Base-by-base conservation (phyloP, 2,888 invertebrate genomes). In the Dyspetes luteomarginatus region DNA sequence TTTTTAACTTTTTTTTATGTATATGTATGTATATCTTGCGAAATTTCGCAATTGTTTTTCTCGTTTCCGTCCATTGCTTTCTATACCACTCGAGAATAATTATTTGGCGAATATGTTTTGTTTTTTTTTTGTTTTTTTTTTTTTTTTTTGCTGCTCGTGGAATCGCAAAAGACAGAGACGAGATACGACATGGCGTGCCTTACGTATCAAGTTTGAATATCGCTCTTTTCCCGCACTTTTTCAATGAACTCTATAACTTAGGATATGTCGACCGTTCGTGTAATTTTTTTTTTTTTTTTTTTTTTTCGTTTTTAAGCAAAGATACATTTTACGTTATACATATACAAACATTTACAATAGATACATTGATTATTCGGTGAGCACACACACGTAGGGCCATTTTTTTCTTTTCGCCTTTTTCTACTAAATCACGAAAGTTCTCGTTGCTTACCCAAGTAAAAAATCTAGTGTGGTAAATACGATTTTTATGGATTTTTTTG, bases 341-440 rank as follows among this genome's bases (percentile, higher is more conserved):
- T 91, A 91, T 91, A 91, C 90, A 91, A 91, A 91, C 90, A 91
- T 91, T 91, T 91, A 91, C 91, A 91, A 85, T 90, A 90, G 86
- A 88, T 90, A 90, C 89, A 91, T 87, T 78, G 86, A 88, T 85
- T 79, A 84, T 58, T 64, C 74, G 68, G 76, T 73, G 62, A 60
- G 77, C 78, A 78, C 74, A 72, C 76, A 81, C 80, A 71, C 58
- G 48, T 72, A 69, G 69, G 79, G 81, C 78, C 73, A 68, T 62
- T 56, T 72, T 58, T 45, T 60, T 71, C 60, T 36, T 45, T 41
- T 19, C 41, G 4, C 15, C 62, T 60, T 67, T 67, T 45, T 60
- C 26, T 64, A 7, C 22, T 50, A 73, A 45, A 58, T 62, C 24
- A 43, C 9, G 62, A 73, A 19, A 65, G 17, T 74, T n/a, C 24